These are phyloP conservation scores for Patella depressa DNA, from an alignment of 2,888 invertebrate genomes.

Conservation along the genomic window DNA sequence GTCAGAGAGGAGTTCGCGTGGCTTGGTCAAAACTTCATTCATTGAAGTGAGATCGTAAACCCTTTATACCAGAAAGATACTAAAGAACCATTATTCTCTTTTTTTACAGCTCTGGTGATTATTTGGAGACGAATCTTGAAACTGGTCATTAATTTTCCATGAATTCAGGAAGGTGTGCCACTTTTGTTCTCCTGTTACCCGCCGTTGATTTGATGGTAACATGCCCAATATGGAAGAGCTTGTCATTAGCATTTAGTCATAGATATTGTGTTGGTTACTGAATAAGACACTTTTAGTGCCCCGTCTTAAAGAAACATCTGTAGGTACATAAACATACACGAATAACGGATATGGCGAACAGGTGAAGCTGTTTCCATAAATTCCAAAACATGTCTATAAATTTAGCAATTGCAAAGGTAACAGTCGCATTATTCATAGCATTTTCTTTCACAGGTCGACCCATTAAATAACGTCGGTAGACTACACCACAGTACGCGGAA, in stretches of 20 bases:
- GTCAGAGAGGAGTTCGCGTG: slow-evolving; percentile 5
- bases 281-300: no score
- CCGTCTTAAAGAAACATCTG: no score
- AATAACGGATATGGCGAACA: no score
- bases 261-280: not conserved
- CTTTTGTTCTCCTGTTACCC: slow-evolving; percentile 1
- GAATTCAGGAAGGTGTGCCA: slow-evolving; percentile 7
- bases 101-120: slow-evolving; percentile 2
- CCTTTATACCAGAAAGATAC: not conserved
- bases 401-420: no score
- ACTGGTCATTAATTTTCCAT: slow-evolving; percentile 8
- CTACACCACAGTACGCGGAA: no score
- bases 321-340: no score
- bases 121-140: not conserved
- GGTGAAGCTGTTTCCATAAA: no score
- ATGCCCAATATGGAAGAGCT: not conserved
- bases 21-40: not conserved
- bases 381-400: no score
- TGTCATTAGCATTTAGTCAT: not conserved
- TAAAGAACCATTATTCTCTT: slow-evolving; percentile 7
- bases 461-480: no score
- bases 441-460: no score
- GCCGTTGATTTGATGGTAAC: slow-evolving; percentile 2
- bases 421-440: no score
- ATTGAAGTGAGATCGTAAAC: not conserved